phyloP scores from a whole-genome alignment of 2,113 vertebrate genomes.

The Puntigrus tetrazona region DNA sequence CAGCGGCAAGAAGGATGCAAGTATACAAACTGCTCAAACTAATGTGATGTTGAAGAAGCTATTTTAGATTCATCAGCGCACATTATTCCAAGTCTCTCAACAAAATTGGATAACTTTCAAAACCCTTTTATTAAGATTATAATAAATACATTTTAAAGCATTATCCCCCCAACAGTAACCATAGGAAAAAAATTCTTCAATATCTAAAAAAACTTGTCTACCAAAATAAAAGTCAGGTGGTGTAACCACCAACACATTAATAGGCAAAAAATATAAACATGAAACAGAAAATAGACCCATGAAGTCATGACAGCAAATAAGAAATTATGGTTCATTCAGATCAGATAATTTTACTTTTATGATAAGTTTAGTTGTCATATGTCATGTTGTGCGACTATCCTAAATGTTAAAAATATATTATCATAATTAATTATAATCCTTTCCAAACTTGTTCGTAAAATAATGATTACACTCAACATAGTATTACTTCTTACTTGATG shows the following conservation, averaged over 20 bases:
- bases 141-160: background rate
- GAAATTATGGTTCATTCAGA: too few species aligned
- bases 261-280: background rate
- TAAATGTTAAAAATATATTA: background rate
- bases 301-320: background rate
- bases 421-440: background rate
- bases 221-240: background rate
- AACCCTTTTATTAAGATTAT: background rate
- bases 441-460: background rate
- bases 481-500: too few species aligned
- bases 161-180: too few species aligned
- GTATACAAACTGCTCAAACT: constrained; percentile 37
- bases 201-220: background rate
- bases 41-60: background rate
- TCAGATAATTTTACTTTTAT: background rate
- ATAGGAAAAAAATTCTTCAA: too few species aligned
- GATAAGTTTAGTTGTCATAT: background rate
- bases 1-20: background rate
- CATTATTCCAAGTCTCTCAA: background rate
- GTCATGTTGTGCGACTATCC: background rate
- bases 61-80: background rate
- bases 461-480: background rate
- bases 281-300: background rate
- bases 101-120: background rate
- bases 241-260: background rate